A percentile compares a stretch with the other conserved stretches of the same genome.
Conservation (phyloP, 1,140 invertebrate species). For the Drepana arcuata region DNA sequence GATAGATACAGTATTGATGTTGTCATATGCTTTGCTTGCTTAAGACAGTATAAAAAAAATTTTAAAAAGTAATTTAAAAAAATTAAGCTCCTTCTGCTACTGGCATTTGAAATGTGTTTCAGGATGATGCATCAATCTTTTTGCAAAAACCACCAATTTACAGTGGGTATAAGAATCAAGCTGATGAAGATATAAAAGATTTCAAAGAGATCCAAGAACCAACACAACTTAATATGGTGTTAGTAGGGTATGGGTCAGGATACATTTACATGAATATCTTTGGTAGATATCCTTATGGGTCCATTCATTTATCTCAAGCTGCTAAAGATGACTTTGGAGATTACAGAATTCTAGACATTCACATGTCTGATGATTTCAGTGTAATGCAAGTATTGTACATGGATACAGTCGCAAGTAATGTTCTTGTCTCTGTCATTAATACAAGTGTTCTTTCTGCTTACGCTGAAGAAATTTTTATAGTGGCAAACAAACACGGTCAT, state of each 20-base stretch:
- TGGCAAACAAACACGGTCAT: slow-evolving; percentile 82
- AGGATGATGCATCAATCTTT: slow-evolving; percentile 73
- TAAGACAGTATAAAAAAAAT: too few species aligned
- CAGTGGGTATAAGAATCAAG: slow-evolving; percentile 57
- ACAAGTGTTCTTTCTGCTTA: slow-evolving; percentile 78
- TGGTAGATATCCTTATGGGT: slow-evolving; percentile 86
- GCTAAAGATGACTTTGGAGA: slow-evolving; percentile 68
- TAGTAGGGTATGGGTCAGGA: slow-evolving; percentile 83
- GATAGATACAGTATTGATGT: too few species aligned
- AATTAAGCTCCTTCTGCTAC: too few species aligned
- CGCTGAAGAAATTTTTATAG: slow-evolving; percentile 77
- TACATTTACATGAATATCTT: slow-evolving; percentile 84
- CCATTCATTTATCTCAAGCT: slow-evolving; percentile 75
- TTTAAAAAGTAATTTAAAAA: too few species aligned
- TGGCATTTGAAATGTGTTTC: too few species aligned
- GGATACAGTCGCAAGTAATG: slow-evolving; percentile 62
- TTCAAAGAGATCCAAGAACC: slow-evolving; percentile 79
- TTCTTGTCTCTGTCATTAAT: slow-evolving; percentile 75
- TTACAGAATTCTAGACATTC: slow-evolving; percentile 75
- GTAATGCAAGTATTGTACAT: slow-evolving; percentile 73
- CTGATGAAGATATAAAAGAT: slow-evolving; percentile 73
- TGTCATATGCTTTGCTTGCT: too few species aligned
- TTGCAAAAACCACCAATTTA: slow-evolving; percentile 64
- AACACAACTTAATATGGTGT: slow-evolving; percentile 81
- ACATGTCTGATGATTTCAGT: slow-evolving; percentile 75